Evolutionary conservation across 2,113 vertebrate species (phyloP).

Genomic region (Cyprinodon brontotheroides): DNA sequence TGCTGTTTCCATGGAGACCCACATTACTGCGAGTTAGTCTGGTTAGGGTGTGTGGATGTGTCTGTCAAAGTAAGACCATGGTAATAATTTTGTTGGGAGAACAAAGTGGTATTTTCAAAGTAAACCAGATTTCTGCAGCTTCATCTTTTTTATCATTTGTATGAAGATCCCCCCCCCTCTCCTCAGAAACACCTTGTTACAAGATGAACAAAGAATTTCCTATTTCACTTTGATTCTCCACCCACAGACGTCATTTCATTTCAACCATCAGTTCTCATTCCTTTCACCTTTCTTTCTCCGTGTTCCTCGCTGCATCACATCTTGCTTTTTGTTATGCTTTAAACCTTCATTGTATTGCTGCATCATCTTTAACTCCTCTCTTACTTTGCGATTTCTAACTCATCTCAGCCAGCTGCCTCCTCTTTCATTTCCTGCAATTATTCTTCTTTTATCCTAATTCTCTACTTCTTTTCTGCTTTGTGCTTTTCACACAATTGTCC

Average conservation of each 20-base stretch:
- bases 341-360: neutral
- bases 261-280: slow-evolving; percentile 16
- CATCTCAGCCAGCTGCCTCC: neutral
- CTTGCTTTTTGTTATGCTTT: neutral
- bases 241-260: slow-evolving; percentile 32
- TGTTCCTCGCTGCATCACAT: neutral
- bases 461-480: slow-evolving; percentile 6
- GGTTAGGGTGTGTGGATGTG: slow-evolving; percentile 11
- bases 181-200: neutral
- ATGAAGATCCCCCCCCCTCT: neutral
- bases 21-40: slow-evolving; percentile 40
- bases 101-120: slow-evolving; percentile 50
- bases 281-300: slow-evolving; percentile 27
- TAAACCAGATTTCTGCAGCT: slow-evolving; percentile 5
- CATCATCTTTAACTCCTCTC: neutral
- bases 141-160: slow-evolving; percentile 21
- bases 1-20: slow-evolving; percentile 63
- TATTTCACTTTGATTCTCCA: slow-evolving; percentile 46
- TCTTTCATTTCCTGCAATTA: neutral
- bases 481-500: slow-evolving; percentile 11
- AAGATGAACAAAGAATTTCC: slow-evolving; percentile 49
- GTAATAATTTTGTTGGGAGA: slow-evolving; percentile 43
- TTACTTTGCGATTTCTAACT: neutral
- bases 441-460: slow-evolving; percentile 1
- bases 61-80: slow-evolving; percentile 22